Conservation (phyloP, 2,113 vertebrate genomes). For the Siniperca knerii region DNA sequence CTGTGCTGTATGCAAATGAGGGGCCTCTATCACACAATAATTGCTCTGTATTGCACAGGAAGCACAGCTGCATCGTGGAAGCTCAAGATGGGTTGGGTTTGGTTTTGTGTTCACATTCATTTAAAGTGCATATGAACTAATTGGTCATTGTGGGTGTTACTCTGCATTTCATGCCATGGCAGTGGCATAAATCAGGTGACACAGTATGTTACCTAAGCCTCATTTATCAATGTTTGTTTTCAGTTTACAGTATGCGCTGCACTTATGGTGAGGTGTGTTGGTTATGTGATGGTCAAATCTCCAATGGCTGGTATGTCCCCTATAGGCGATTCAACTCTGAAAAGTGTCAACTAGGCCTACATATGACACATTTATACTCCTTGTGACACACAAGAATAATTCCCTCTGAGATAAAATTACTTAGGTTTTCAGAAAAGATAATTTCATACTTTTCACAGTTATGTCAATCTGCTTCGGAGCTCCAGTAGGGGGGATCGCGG, state of each 20-base stretch:
- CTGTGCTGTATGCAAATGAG: conserved; percentile 69
- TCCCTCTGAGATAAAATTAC: background rate
- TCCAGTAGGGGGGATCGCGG: background rate
- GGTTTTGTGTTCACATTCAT: conserved; percentile 15
- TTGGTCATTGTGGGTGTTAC: background rate
- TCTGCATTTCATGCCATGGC: background rate
- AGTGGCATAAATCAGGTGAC: background rate
- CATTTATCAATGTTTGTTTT: background rate
- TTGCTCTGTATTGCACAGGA: conserved; percentile 53
- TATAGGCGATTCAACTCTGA: background rate
- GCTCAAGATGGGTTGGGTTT: conserved; percentile 4
- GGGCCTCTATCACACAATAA: conserved; percentile 41
- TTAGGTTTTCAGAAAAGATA: background rate
- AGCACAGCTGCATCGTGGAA: background rate
- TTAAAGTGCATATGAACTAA: background rate
- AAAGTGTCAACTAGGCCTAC: background rate
- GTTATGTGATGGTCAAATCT: background rate
- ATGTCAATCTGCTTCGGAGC: background rate
- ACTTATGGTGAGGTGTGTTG: background rate
- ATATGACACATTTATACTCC: background rate
- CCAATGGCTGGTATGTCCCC: background rate
- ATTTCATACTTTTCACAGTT: background rate
- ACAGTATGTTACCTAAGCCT: background rate
- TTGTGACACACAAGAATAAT: background rate
- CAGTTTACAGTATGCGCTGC: background rate